Base-by-base conservation (phyloP, 2,113 vertebrate species). In the Hyperopisus bebe region DNA sequence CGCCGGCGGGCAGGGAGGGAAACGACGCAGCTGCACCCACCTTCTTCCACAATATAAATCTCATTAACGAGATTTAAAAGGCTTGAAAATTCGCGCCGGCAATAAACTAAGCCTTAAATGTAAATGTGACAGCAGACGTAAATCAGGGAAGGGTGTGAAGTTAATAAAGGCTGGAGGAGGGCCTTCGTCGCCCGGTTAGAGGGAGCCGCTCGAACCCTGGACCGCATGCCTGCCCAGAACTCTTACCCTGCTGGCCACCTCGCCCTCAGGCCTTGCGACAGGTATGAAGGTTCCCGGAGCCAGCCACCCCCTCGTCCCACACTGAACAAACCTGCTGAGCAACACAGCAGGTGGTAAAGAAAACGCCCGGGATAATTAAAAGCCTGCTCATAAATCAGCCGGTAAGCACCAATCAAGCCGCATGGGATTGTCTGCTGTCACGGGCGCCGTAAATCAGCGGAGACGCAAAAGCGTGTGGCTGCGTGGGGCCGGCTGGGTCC, bases 331-430 rank as follows among this genome's bases (percentile, higher is more conserved):
- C 51, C 86, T 88, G 89, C 83, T 70, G 53, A 88, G 89, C 86
- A 90, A 91, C 92, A 91, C 91, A 93, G 92, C 94, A 94, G 91
- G 94, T 90, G 92, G 92, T 89, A 85, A 88, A 92, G 91, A 90
- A 92, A 92, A 93, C 91, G 89, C 91, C 94, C 94, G 91, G 94
- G 93, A 95, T 96, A 95, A 96, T 96, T 96, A 96, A 96, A 95
- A 87, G 94, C 93, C 92, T 91, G 94, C 94, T 93, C 94, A 94
- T 96, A 96, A 96, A 95, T 96, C 95, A 96, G 91, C 58, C 91
- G 93, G 93, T 94, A 95, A 95, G 88, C 93, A 93, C 92, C 95
- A 95, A 96, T 96, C 94, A 95, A 92, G 95, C 93, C 90, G 89
- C 92, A 92, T 93, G 92, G 70, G 92, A 94, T 93, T 94, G 93